A percentile compares a stretch with the other conserved stretches of the same genome.
Conservation (phyloP, 2,888 invertebrate species). For the Metalampra italica region DNA sequence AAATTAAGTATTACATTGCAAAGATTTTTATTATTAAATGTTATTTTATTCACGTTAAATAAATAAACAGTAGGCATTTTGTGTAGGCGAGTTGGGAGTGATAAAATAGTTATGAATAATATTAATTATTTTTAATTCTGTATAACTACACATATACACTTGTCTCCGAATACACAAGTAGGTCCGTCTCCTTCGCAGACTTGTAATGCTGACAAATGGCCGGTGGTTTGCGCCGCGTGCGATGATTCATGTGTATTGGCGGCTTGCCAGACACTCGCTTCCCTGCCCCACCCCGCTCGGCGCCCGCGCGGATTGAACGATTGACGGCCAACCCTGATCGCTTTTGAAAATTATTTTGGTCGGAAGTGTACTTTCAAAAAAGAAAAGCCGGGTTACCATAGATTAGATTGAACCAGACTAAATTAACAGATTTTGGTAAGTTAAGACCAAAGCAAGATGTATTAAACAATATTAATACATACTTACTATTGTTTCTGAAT, state of each 20-base stretch:
- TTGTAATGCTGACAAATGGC: conserved; percentile 66
- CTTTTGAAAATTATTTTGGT: conserved; percentile 4
- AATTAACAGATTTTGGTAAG: no score
- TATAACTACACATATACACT: background rate
- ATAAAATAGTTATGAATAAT: background rate
- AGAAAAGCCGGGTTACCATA: conserved; percentile 7
- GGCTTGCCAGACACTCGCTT: conserved; percentile 43
- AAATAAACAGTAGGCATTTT: no score
- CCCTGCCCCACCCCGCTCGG: conserved; percentile 7
- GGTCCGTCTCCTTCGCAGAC: conserved; percentile 23
- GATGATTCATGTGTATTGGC: conserved; percentile 67
- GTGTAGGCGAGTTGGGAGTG: no score
- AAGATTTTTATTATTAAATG: no score
- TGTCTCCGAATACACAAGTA: conserved; percentile 11
- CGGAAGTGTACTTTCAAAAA: conserved; percentile 16
- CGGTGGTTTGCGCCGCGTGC: conserved; percentile 51
- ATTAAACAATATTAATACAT: no score
- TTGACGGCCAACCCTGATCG: conserved; percentile 15
- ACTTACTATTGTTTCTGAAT: background rate
- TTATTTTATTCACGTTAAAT: no score
- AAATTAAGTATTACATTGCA: no score
- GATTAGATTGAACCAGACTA: no score
- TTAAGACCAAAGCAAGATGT: no score
- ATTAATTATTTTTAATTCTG: background rate
- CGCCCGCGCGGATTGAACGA: conserved; percentile 17